These are phyloP conservation scores for Petrosia ficiformis DNA, from an alignment of 37 sponge, comb jelly and placozoan species.

Conservation along the genomic window DNA sequence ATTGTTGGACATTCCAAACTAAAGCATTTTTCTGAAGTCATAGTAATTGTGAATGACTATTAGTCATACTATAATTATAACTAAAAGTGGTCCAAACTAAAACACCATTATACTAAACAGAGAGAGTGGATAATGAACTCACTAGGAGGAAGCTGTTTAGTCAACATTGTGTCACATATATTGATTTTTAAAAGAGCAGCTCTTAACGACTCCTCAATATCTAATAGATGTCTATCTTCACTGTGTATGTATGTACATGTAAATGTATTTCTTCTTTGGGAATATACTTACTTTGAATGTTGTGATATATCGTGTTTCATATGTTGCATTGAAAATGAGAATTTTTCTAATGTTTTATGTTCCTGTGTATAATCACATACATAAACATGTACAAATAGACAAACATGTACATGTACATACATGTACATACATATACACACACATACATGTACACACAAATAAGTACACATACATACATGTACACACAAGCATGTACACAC, in stretches of 20 bases:
- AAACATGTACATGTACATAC: not conserved
- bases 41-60: not conserved
- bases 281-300: too few relatives aligned
- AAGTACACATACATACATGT: too few relatives aligned
- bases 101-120: too few relatives aligned
- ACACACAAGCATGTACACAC: too few relatives aligned
- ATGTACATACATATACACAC: not conserved
- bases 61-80: too few relatives aligned
- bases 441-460: not conserved
- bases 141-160: slow-evolving; percentile 27
- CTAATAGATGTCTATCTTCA: slow-evolving; percentile 27
- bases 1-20: too few relatives aligned
- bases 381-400: slow-evolving; percentile 33
- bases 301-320: too few relatives aligned
- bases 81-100: too few relatives aligned
- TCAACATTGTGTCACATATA: slow-evolving; percentile 46
- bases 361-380: slow-evolving; percentile 46
- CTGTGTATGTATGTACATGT: not conserved
- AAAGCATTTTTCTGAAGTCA: too few relatives aligned
- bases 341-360: slow-evolving; percentile 13
- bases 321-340: not conserved
- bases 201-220: slow-evolving; percentile 42
- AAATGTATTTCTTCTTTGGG: too few relatives aligned
- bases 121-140: too few relatives aligned
- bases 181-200: slow-evolving; percentile 46